Evolutionary conservation across 2,888 invertebrate species (phyloP).

Genomic region (Drosophila vallismaia): DNA sequence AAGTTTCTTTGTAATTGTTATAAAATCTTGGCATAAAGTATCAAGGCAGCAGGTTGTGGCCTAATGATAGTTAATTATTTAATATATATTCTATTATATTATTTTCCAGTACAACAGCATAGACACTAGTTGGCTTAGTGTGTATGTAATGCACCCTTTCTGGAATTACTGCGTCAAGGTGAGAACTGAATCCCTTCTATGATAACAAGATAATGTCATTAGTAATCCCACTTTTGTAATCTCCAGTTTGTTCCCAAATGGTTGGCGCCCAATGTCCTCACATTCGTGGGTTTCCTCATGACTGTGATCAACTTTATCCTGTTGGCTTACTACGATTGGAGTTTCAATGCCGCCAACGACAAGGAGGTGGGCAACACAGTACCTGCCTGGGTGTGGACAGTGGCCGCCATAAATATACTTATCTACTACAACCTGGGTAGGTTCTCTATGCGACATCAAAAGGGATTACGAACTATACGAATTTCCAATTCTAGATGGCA

Average conservation of each 20-base stretch:
- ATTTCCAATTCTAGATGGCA: slow-evolving; percentile 90
- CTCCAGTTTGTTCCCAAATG: slow-evolving; percentile 95
- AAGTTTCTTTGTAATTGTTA: neutral
- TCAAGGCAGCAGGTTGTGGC: too few relatives aligned
- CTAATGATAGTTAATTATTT: too few relatives aligned
- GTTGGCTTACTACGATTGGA: slow-evolving; percentile 94
- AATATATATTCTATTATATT: neutral
- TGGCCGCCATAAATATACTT: slow-evolving; percentile 94
- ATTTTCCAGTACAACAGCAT: slow-evolving; percentile 95
- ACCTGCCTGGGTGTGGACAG: slow-evolving; percentile 93
- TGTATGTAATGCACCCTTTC: slow-evolving; percentile 99
- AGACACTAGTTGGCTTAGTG: slow-evolving; percentile 97
- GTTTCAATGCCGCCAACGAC: slow-evolving; percentile 86
- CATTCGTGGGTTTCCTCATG: slow-evolving; percentile 96
- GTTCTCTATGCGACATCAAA: slow-evolving; percentile 47
- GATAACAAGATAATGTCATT: too few relatives aligned
- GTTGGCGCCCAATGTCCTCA: slow-evolving; percentile 98
- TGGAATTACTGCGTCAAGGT: slow-evolving; percentile 99
- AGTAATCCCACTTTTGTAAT: neutral
- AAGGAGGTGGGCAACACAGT: slow-evolving; percentile 85
- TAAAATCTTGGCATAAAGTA: too few relatives aligned
- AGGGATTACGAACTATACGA: too few relatives aligned
- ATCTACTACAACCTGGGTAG: slow-evolving; percentile 97
- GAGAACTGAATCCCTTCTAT: slow-evolving; percentile 75
- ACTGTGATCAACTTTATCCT: slow-evolving; percentile 94